Evolutionary conservation across 2,888 invertebrate species (phyloP).

Genomic region (Drosophila recens): DNA sequence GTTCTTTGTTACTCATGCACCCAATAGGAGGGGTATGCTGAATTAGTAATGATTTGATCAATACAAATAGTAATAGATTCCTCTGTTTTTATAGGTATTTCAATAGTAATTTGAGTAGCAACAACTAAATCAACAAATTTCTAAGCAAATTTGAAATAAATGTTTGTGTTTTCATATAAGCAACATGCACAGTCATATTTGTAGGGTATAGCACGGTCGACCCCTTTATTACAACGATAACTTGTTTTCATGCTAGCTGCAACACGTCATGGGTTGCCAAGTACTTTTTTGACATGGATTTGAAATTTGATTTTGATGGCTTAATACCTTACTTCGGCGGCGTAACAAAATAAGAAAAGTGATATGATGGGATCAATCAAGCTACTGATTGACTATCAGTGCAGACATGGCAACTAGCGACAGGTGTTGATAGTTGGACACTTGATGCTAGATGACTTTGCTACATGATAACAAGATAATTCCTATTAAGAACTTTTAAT

Average conservation of each 20-base stretch:
- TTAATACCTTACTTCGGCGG: slow-evolving; percentile 41
- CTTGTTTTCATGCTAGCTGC: slow-evolving; percentile 4
- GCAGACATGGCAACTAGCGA: slow-evolving; percentile 23
- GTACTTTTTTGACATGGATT: slow-evolving; percentile 19
- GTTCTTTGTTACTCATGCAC: slow-evolving; percentile 67
- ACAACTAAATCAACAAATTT: background rate
- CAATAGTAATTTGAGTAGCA: background rate
- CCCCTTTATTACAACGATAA: background rate
- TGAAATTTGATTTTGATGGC: slow-evolving; percentile 32
- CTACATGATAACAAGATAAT: slow-evolving; percentile 28
- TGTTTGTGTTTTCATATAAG: background rate
- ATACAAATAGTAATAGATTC: background rate
- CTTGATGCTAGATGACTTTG: slow-evolving; percentile 33
- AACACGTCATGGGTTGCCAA: slow-evolving; percentile 71
- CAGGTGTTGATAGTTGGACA: slow-evolving; percentile 12
- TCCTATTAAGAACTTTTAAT: slow-evolving; percentile 6
- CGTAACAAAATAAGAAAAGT: background rate
- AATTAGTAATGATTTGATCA: background rate
- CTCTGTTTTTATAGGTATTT: background rate
- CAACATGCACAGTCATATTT: background rate
- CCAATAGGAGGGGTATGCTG: slow-evolving; percentile 20
- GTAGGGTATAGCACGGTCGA: slow-evolving; percentile 29
- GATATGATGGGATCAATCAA: slow-evolving; percentile 56
- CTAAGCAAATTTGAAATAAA: background rate
- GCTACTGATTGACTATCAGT: slow-evolving; percentile 44